Base-by-base conservation (phyloP, 2,113 vertebrate genomes). In the Macquaria australasica region DNA sequence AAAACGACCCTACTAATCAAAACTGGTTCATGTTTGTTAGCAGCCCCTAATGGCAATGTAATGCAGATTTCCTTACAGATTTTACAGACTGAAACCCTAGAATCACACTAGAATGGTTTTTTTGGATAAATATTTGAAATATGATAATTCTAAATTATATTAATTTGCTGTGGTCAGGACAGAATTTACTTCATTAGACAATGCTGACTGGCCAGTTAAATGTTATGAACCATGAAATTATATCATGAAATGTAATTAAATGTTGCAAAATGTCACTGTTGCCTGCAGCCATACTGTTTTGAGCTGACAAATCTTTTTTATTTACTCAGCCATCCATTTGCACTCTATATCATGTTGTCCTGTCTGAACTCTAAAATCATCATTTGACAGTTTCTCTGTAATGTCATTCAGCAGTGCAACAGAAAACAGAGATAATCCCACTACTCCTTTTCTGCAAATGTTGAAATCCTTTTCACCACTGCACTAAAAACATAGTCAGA, bases 151-250 rank as follows among this genome's bases (percentile, higher is more conserved):
- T 77, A 66, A 70, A 84, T 83, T 37, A 78, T 71, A 82, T 85
- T 76, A 1, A 77, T 85, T 88, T 56, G 63, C 79, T 56, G 74
- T 59, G 83, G 73, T 79, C 84, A 63, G 82, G 75, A 73, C 78
- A 86, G 69, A 73, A 83, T 85, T 64, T 31, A 71, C 77, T 87
- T 50, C 70, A 74, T 89, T 59, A 81, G 77, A 81, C 79, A 66
- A 82, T 81, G 79, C 90, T 86, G 76, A 87, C 55, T 69, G 63
- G 82, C 84, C 71, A 73, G 79, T 91, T 83, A 87, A 28, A 82
- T 48, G 83, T 87, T 87, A 84, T 64, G 73, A 90, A 88, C 81
- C 92, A 62, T 91, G 89, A 90, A 92, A 93, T 89, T 53, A 79
- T 72, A 86, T 86, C 58, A 75, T 82, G 69, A 66, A 78, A 91